Percentiles rank a stretch among this genome's conserved stretches.
phyloP scores from a whole-genome alignment of 2,888 invertebrate genomes.

The Encarsia formosa region DNA sequence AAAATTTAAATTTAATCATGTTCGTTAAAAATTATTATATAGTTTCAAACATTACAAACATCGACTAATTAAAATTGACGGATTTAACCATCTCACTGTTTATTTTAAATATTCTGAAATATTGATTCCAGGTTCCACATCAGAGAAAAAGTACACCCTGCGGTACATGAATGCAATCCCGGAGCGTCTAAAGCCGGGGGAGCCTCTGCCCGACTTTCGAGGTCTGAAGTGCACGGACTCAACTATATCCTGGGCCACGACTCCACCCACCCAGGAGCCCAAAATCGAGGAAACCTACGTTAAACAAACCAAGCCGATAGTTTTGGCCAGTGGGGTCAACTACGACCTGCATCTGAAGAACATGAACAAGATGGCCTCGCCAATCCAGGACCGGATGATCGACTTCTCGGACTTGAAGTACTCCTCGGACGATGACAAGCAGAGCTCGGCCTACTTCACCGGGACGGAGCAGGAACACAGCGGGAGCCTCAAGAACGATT shows the following conservation, averaged over 20 bases:
- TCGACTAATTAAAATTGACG: too few species aligned
- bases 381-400: neutral
- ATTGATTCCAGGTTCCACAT: neutral
- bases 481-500: too few species aligned
- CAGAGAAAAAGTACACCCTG: constrained; percentile 45
- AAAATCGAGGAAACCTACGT: constrained; percentile 38
- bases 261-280: constrained; percentile 40
- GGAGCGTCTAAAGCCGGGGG: constrained; percentile 37
- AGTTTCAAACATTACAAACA: too few species aligned
- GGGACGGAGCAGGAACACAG: constrained; percentile 35
- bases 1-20: too few species aligned
- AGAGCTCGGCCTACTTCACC: constrained; percentile 38
- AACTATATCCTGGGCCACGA: constrained; percentile 46
- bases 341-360: constrained; percentile 26
- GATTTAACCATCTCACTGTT: neutral
- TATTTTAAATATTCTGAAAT: neutral
- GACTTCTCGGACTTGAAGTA: neutral
- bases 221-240: constrained; percentile 40
- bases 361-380: constrained; percentile 26
- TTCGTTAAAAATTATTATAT: too few species aligned
- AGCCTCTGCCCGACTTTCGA: constrained; percentile 31
- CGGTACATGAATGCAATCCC: constrained; percentile 44
- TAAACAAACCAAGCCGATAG: constrained; percentile 1
- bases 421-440: constrained; percentile 55
- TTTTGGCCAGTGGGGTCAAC: constrained; percentile 2